These are phyloP conservation scores for Ahaetulla prasina DNA, from an alignment of 2,113 vertebrate genomes.

Conservation along the genomic window DNA sequence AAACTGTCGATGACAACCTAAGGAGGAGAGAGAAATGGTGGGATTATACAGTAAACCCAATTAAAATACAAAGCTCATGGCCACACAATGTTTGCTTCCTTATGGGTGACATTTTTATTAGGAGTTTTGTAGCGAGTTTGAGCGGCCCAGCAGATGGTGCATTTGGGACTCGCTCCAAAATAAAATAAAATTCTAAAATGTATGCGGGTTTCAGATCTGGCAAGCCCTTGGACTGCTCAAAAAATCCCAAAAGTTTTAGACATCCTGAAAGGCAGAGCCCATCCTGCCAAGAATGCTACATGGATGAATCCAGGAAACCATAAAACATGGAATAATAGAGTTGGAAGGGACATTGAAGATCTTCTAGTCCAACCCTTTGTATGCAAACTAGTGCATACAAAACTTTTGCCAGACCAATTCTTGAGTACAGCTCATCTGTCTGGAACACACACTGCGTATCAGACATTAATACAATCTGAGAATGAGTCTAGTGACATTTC, in stretches of 20 bases:
- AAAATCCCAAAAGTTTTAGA: not conserved
- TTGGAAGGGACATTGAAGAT: not conserved
- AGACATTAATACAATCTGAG: too few relatives aligned
- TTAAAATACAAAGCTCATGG: conserved; percentile 66
- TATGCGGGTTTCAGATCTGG: not conserved
- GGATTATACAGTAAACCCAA: conserved; percentile 77
- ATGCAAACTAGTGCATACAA: too few relatives aligned
- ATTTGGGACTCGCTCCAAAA: not conserved
- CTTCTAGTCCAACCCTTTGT: not conserved
- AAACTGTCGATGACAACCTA: conserved; percentile 64
- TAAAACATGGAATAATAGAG: not conserved
- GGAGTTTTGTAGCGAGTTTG: not conserved
- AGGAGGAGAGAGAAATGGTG: conserved; percentile 55
- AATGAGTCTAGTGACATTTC: too few relatives aligned
- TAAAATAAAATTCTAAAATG: not conserved
- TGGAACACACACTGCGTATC: too few relatives aligned
- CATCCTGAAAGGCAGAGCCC: not conserved
- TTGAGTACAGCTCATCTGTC: too few relatives aligned
- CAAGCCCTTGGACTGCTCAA: not conserved
- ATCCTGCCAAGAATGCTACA: not conserved
- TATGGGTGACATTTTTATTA: conserved; percentile 58
- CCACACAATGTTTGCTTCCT: conserved; percentile 62
- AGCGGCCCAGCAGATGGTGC: not conserved
- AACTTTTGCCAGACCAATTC: too few relatives aligned
- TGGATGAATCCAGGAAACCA: not conserved